Base-by-base conservation (phyloP, 2,797 vertebrate species). In the Coilia nasus region DNA sequence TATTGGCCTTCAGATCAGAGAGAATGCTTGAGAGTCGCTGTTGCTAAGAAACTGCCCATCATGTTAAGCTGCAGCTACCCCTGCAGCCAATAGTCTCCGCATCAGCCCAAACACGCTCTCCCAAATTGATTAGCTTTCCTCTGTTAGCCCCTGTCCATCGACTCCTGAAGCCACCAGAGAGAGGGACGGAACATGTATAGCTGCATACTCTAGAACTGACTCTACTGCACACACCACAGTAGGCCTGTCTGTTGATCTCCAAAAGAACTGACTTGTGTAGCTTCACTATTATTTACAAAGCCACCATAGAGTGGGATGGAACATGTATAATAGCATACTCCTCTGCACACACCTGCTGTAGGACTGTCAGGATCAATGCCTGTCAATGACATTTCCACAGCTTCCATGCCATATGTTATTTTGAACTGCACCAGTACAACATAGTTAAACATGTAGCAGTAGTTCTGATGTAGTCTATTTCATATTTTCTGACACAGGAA, bases 21-120 rank as follows among this genome's bases (percentile, higher is more conserved):
- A 86, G 64, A 83, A 87, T 87, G 46, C 84, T 90, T 82, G 82
- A 90, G 80, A 90, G 86, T 84, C 88, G 23, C 86, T 87, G 90
- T 92, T 91, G 91, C 91, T 91, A 90, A 86, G 91, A 92, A 85
- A 92, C 91, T 6, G 75, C 81, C 81, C 82, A 83, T 86, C 90
- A 88, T 84, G 85, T 80, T 83, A 71, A 84, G 84, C 85, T 84
- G 67, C 56, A 80, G 83, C 88, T 67, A 83, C 62, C 75, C 3
- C 21, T 84, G 81, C 60, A 23, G 67, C 50, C 83, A 83, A 82
- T 59, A 67, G 78, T 87, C 84, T 62, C 10, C 56, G 56, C 35
- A 83, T 75, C 62, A 81, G 60, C 85, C 82, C 64, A 50, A 86
- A 81, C 75, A 86, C 2, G 17, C 59, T 84, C 41, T 10, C 57